Base-by-base conservation (phyloP, 2,797 vertebrate genomes). In the Tinamus major region DNA sequence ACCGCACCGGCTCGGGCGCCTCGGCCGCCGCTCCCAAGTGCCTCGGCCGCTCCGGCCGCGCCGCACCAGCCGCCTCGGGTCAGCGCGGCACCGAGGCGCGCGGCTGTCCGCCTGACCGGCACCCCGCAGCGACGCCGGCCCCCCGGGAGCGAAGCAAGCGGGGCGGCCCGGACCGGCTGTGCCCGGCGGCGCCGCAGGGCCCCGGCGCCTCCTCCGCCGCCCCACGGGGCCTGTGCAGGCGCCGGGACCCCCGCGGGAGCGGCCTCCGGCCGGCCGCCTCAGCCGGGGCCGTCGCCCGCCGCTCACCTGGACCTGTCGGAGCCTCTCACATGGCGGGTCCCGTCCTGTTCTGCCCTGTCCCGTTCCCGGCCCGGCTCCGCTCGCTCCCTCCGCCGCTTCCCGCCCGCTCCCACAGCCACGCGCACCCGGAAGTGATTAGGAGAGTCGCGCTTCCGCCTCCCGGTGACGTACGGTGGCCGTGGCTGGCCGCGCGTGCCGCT, bases 361-460 rank as follows among this genome's bases (percentile, higher is more conserved):
- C 15, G 41, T 42, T 51, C 67, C 74, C 76, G 55, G 67, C 70
- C 58, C 75, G 79, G 31, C 53, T 16, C 49, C 41, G 64, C 77
- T 81, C 69, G 62, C 75, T 80, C 74, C 88, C 90, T 33, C 86
- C 56, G 78, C 91, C 70, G 53, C 94, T 93, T 92, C 79, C 90
- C 91, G 94, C 94, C 91, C 93, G 88, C 91, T 95, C 87, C 92
- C 92, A 2, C 93, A 64, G 87, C 92, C 59, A 1, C 79, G 19
- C 70, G 76, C 78, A 79, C 92, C 87, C 91, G 93, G 91, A 94
- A 88, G 67, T 26, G 76, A 87, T 93, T 79, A 21, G 53, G 0
- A 62, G 4, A 51, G 39, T 33, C 3, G 58, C 58, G 53, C 85
- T 94, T 95, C 93, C 89, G 85, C 71, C 93, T 95, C 93, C 94